Evolutionary conservation across 2,888 invertebrate genomes (phyloP).

Genomic region (Agonum fuliginosum): DNA sequence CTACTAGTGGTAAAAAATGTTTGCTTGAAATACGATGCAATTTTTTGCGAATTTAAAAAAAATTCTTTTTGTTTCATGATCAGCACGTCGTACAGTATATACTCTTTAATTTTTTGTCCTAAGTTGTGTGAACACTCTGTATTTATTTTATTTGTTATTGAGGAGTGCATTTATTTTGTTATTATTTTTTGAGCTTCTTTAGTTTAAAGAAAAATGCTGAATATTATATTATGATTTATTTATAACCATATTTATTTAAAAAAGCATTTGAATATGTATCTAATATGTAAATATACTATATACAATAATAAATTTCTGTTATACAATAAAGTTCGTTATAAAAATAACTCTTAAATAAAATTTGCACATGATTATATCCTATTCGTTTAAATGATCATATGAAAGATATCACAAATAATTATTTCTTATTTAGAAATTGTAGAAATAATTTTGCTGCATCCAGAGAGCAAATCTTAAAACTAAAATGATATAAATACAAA

Average conservation of each 20-base stretch:
- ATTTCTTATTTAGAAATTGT: no score
- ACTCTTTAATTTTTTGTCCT: no score
- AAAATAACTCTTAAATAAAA: conserved; percentile 24
- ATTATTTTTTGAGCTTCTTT: background rate
- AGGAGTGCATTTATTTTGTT: no score
- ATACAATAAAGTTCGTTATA: background rate
- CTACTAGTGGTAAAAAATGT: no score
- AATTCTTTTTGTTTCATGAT: no score
- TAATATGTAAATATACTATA: conserved; percentile 16
- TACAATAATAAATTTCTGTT: conserved; percentile 8
- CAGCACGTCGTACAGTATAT: no score
- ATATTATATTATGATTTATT: background rate
- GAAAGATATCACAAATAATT: background rate
- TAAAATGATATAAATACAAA: conserved; percentile 14
- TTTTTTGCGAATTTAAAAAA: no score
- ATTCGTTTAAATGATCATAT: background rate
- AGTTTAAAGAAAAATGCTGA: background rate
- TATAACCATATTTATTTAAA: conserved; percentile 14
- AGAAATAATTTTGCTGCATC: background rate
- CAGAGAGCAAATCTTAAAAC: conserved; percentile 15
- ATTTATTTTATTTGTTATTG: no score
- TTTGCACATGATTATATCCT: background rate
- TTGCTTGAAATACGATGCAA: no score
- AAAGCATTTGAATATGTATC: conserved; percentile 30
- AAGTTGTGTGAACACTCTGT: no score